Conservation (phyloP, 2,113 vertebrate species). For the Malurus elegans region DNA sequence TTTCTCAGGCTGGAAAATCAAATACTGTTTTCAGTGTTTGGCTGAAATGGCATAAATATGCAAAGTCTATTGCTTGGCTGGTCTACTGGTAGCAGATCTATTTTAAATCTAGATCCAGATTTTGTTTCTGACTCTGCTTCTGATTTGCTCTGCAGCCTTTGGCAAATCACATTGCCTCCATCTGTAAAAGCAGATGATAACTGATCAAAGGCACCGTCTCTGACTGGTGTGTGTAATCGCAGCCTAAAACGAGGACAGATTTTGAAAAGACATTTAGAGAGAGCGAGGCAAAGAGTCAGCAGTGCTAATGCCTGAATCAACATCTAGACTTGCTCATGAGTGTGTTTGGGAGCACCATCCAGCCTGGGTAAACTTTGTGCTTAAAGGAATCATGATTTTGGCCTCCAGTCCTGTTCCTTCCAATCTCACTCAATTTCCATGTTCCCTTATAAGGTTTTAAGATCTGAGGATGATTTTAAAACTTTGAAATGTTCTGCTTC, state of each 20-base stretch:
- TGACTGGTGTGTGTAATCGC: neutral
- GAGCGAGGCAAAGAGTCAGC: neutral
- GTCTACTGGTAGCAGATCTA: conserved; percentile 4
- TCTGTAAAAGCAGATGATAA: conserved; percentile 52
- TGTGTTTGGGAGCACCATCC: neutral
- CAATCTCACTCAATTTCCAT: neutral
- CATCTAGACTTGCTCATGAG: neutral
- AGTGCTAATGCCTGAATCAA: accelerated
- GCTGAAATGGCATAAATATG: conserved; percentile 9
- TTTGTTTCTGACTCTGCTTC: conserved; percentile 46
- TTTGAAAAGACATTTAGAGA: neutral
- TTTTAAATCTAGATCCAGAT: conserved; percentile 20
- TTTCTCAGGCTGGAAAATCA: neutral
- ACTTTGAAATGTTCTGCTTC: neutral
- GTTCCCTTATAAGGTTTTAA: neutral
- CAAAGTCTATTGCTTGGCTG: neutral
- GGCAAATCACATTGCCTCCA: conserved; percentile 22
- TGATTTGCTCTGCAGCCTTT: conserved; percentile 31
- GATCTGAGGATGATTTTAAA: neutral
- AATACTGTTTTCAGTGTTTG: neutral
- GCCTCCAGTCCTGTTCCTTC: neutral
- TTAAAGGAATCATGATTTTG: neutral
- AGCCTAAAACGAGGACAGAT: conserved; percentile 9
- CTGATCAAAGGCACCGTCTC: conserved; percentile 36
- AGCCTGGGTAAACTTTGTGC: neutral